Evolutionary conservation across 1,140 invertebrate genomes (phyloP).

Genomic region (Papilio aristodemus): DNA sequence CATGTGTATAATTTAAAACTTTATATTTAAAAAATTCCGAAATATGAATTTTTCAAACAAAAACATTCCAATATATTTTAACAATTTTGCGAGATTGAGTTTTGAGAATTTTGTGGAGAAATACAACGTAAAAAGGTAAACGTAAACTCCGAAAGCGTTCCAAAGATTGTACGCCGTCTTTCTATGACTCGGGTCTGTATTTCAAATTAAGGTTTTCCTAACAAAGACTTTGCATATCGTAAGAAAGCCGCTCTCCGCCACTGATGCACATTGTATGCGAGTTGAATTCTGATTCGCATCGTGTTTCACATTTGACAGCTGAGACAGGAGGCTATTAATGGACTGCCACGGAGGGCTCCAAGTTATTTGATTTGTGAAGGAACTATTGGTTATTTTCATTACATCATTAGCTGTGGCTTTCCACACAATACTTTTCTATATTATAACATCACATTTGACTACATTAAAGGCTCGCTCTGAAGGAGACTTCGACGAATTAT

Average conservation of each 20-base stretch:
- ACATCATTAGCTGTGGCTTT: background rate
- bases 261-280: slow-evolving; percentile 53
- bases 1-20: too few species aligned
- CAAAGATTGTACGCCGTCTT: background rate
- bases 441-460: too few species aligned
- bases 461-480: too few species aligned
- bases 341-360: slow-evolving; percentile 40
- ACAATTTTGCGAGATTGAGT: too few species aligned
- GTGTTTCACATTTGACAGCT: slow-evolving; percentile 55
- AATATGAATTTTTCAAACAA: too few species aligned
- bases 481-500: background rate
- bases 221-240: slow-evolving; percentile 51
- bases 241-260: slow-evolving; percentile 49
- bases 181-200: slow-evolving; percentile 33
- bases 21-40: too few species aligned
- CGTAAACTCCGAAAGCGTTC: background rate
- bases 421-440: background rate
- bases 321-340: slow-evolving; percentile 49
- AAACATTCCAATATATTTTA: too few species aligned
- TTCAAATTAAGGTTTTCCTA: slow-evolving; percentile 53
- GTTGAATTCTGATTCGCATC: slow-evolving; percentile 50
- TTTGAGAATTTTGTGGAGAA: too few species aligned
- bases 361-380: slow-evolving; percentile 35
- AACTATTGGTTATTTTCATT: background rate
- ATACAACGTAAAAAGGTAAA: too few species aligned